A percentile compares a stretch with the other conserved stretches of the same genome.
Evolutionary conservation across 2,113 vertebrate species (phyloP).

Genomic region (Plecotus auritus): DNA sequence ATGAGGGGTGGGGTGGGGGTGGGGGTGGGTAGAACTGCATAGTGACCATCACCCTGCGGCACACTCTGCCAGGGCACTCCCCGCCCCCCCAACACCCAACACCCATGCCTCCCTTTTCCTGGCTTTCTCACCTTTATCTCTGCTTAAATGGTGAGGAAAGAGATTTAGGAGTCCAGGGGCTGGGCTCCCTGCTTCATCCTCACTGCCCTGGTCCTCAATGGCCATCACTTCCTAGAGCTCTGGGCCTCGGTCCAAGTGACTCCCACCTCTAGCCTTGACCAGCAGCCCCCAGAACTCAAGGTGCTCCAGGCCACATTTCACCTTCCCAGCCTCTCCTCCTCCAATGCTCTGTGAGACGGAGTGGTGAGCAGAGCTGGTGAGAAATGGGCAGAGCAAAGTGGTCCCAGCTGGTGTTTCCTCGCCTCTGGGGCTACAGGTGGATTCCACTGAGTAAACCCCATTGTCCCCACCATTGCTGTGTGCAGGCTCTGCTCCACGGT

Average conservation of each 20-base stretch:
- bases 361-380: background rate
- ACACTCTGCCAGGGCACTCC: background rate
- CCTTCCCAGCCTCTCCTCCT: background rate
- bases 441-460: background rate
- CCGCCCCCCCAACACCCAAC: background rate
- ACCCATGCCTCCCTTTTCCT: background rate
- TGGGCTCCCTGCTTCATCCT: background rate
- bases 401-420: background rate
- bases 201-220: background rate
- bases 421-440: background rate
- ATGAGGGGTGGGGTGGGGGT: too few relatives aligned
- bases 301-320: rapidly evolving
- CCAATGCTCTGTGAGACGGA: background rate
- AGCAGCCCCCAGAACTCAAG: background rate
- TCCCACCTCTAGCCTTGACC: background rate
- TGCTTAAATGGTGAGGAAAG: background rate
- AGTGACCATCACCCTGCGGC: too few relatives aligned
- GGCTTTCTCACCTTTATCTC: background rate
- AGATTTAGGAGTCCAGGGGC: background rate
- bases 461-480: background rate
- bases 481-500: background rate
- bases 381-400: background rate
- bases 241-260: background rate
- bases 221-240: background rate
- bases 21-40: background rate